Evolutionary conservation across 2,888 invertebrate species (phyloP).

Genomic region (Macaria liturata): DNA sequence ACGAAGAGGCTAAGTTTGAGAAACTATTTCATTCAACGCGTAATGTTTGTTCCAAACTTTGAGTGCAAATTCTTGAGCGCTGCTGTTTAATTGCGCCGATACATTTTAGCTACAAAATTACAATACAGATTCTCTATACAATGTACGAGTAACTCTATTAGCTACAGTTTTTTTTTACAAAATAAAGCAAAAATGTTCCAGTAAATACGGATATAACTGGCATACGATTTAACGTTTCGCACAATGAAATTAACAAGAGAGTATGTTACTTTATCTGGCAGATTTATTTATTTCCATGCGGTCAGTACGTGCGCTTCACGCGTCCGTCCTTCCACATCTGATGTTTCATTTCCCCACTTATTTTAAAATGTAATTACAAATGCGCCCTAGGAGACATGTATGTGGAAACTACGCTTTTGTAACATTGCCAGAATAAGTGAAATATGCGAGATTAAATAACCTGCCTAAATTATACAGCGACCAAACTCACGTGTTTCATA

Average conservation of each 20-base stretch:
- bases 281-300: conserved; percentile 29
- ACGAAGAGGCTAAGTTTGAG: conserved; percentile 46
- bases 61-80: conserved; percentile 46
- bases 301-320: conserved; percentile 7
- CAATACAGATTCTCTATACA: too few relatives aligned
- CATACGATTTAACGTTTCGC: not conserved
- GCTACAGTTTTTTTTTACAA: conserved; percentile 5
- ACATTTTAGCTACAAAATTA: conserved; percentile 37
- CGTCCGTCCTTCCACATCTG: conserved; percentile 11
- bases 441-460: conserved; percentile 6
- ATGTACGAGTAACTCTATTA: conserved; percentile 5
- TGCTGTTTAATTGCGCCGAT: conserved; percentile 44
- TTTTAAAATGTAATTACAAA: conserved; percentile 26
- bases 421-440: too few relatives aligned
- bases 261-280: conserved; percentile 19
- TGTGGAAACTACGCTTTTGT: too few relatives aligned
- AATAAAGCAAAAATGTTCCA: not conserved
- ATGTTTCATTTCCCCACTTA: conserved; percentile 23
- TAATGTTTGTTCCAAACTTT: conserved; percentile 51
- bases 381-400: conserved; percentile 11
- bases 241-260: conserved; percentile 9
- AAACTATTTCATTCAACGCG: conserved; percentile 57
- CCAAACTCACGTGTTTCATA: conserved; percentile 20
- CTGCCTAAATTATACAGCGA: conserved; percentile 24
- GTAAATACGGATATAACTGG: too few relatives aligned